phyloP scores from a whole-genome alignment of 1,140 invertebrate genomes.

The Lutraria rhynchaena region DNA sequence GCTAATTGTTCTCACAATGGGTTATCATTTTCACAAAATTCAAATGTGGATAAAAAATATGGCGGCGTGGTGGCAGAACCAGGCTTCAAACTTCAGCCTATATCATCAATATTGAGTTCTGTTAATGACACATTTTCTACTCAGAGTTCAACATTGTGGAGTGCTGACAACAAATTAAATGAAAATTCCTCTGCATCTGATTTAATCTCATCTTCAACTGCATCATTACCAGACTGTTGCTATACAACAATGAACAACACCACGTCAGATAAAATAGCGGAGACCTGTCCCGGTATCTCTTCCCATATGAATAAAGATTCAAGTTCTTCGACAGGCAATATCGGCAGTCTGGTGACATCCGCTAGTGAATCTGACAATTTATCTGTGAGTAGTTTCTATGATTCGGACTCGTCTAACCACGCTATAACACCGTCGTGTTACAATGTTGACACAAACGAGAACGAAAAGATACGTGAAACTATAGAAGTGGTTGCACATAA shows the following conservation, averaged over 20 bases:
- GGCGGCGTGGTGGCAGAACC: conserved; percentile 28
- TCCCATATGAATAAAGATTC: conserved; percentile 73
- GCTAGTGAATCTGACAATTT: conserved; percentile 45
- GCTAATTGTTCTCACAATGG: not conserved
- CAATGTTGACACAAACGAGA: conserved; percentile 20
- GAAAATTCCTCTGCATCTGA: not conserved
- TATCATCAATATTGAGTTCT: conserved; percentile 77
- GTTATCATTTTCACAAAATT: conserved; percentile 5
- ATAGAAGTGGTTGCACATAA: conserved; percentile 42
- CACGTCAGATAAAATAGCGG: conserved; percentile 75
- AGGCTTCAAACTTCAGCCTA: conserved; percentile 78
- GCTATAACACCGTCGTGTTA: conserved; percentile 28
- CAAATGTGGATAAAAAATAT: conserved; percentile 37
- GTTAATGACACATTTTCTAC: conserved; percentile 66
- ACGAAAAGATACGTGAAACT: conserved; percentile 14
- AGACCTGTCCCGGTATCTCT: conserved; percentile 77
- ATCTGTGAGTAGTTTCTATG: conserved; percentile 51
- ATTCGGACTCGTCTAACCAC: conserved; percentile 51
- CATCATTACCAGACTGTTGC: conserved; percentile 61
- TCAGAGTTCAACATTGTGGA: conserved; percentile 35
- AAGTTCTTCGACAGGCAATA: conserved; percentile 14
- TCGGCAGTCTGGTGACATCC: conserved; percentile 24
- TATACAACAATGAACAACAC: conserved; percentile 78
- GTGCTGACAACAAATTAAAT: conserved; percentile 32
- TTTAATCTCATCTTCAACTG: not conserved